Evolutionary conservation across 2,888 invertebrate species (phyloP).

Genomic region (Dynastes grantii): DNA sequence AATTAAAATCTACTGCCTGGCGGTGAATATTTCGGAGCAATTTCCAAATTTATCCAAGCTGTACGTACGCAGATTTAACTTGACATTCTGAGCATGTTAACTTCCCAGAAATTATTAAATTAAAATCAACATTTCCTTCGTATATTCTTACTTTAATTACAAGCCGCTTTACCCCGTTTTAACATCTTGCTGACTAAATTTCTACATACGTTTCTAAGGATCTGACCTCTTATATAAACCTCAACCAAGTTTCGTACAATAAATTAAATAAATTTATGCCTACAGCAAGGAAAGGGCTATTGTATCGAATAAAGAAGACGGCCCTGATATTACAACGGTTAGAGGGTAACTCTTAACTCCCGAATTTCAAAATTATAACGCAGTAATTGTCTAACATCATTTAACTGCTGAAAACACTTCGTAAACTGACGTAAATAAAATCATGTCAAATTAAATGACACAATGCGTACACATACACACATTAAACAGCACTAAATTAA

Average conservation of each 20-base stretch:
- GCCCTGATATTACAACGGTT: background rate
- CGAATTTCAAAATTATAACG: slow-evolving; percentile 3
- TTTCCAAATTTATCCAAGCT: no score
- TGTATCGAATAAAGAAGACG: background rate
- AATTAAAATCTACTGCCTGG: no score
- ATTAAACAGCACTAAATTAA: background rate
- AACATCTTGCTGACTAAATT: no score
- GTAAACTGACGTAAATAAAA: background rate
- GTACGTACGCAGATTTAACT: no score
- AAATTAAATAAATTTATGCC: slow-evolving; percentile 1
- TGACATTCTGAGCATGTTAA: no score
- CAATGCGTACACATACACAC: background rate
- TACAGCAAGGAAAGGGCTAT: background rate
- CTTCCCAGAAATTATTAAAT: no score
- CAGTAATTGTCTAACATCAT: background rate
- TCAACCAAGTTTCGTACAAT: background rate
- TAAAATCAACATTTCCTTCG: no score
- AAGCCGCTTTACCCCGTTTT: no score
- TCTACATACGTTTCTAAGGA: no score
- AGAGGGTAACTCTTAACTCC: background rate
- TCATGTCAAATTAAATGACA: slow-evolving; percentile 4
- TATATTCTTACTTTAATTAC: no score
- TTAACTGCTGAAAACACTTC: slow-evolving; percentile 1
- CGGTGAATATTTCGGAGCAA: no score
- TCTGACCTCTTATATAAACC: no score